Conservation (phyloP, 2,888 invertebrate genomes). For the Imbricaverruca yamaguchii region DNA sequence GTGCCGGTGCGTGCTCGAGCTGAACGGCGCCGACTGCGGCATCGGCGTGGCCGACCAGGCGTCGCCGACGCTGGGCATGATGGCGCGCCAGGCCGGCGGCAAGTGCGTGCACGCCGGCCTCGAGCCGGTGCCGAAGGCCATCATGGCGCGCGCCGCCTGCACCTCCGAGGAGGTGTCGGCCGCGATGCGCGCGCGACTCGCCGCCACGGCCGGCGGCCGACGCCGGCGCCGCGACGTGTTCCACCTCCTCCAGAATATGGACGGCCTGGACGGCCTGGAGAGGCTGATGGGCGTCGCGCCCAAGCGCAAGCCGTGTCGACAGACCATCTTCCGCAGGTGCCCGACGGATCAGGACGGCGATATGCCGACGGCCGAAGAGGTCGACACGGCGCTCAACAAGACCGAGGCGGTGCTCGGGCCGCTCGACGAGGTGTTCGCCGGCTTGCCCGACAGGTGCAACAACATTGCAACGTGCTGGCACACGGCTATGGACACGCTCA, state of each 20-base stretch:
- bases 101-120: background rate
- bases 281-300: background rate
- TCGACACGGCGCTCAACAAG: background rate
- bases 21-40: background rate
- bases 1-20: background rate
- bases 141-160: background rate
- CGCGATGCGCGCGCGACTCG: background rate
- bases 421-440: background rate
- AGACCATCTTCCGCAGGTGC: background rate
- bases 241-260: background rate
- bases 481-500: background rate
- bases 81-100: background rate
- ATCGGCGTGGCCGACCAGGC: background rate
- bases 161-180: background rate
- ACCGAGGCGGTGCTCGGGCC: background rate
- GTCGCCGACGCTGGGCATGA: background rate
- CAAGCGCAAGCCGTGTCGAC: background rate
- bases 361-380: background rate
- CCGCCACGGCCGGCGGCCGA: background rate
- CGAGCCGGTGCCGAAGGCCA: background rate
- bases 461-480: background rate
- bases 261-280: background rate
- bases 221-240: background rate
- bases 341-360: background rate
- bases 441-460: background rate